phyloP scores from a whole-genome alignment of 2,888 invertebrate genomes.

The Laothoe populi region DNA sequence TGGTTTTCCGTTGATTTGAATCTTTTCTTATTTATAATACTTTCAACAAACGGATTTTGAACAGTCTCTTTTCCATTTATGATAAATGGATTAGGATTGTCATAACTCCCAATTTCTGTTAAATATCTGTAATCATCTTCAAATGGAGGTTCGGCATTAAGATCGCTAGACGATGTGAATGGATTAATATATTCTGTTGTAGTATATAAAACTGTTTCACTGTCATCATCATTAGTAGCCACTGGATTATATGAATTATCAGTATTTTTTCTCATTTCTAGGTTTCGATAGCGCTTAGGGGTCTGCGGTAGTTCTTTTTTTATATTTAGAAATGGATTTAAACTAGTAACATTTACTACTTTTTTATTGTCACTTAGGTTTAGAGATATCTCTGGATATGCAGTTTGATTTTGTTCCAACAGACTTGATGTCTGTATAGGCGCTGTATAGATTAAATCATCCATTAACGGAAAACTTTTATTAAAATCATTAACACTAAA shows the following conservation, averaged over 20 bases:
- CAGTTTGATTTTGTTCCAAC: not conserved
- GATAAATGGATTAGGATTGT: not conserved
- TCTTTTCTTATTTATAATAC: not conserved
- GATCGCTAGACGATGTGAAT: not conserved
- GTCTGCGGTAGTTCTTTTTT: not conserved
- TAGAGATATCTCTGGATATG: not conserved
- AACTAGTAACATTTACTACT: not conserved
- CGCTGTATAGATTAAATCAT: not conserved
- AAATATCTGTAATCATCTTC: not conserved
- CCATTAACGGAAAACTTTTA: not conserved
- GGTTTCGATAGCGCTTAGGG: not conserved
- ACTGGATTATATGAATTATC: not conserved
- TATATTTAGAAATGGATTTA: not conserved
- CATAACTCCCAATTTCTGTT: not conserved
- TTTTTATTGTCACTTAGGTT: not conserved
- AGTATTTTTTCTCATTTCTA: not conserved
- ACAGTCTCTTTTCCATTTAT: not conserved
- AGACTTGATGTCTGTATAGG: not conserved
- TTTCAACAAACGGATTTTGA: conserved; percentile 1
- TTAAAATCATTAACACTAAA: not conserved
- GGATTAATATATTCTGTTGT: not conserved
- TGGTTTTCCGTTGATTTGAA: not conserved
- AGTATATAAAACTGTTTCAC: too few relatives aligned
- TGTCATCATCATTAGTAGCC: not conserved
- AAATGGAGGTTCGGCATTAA: too few relatives aligned